Evolutionary conservation across 1,140 invertebrate species (phyloP).

Genomic region (Drosophila murphyi): DNA sequence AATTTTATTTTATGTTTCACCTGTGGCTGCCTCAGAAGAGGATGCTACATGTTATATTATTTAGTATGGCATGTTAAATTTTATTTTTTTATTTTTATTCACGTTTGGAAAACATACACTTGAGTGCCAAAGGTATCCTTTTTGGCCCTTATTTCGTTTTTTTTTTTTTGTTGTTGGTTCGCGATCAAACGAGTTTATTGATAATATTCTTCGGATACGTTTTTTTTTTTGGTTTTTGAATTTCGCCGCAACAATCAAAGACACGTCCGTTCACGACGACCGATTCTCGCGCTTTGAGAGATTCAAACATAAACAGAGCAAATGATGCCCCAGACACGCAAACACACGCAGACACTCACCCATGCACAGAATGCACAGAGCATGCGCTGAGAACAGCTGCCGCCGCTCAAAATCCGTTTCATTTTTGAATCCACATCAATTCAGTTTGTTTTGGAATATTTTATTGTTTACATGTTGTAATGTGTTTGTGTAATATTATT

Average conservation of each 20-base stretch:
- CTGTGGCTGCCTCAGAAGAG: conserved; percentile 22
- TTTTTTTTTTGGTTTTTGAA: conserved; percentile 37
- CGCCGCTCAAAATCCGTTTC: neutral
- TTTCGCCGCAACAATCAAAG: conserved; percentile 23
- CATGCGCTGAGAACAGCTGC: conserved; percentile 53
- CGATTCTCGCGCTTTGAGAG: conserved; percentile 73
- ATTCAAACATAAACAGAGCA: conserved; percentile 72
- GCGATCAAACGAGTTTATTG: conserved; percentile 67
- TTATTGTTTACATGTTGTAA: too few species aligned
- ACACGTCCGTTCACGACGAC: conserved; percentile 72
- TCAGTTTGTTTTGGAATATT: too few species aligned
- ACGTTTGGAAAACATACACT: conserved; percentile 42
- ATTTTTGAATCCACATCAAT: neutral
- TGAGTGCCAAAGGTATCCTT: conserved; percentile 30
- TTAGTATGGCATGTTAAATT: neutral
- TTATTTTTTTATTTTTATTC: conserved; percentile 8
- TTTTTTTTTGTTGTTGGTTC: conserved; percentile 25
- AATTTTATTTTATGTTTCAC: neutral
- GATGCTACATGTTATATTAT: neutral
- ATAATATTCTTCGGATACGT: conserved; percentile 50
- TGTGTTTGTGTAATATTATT: too few species aligned
- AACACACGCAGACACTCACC: conserved; percentile 35
- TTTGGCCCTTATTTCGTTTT: conserved; percentile 38
- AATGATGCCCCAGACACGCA: conserved; percentile 30
- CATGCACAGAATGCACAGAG: conserved; percentile 37